Evolutionary conservation across 1,140 invertebrate genomes (phyloP), one percentile per base, ranked within the genome.

Genomic region (Brevipalpus yothersi): DNA sequence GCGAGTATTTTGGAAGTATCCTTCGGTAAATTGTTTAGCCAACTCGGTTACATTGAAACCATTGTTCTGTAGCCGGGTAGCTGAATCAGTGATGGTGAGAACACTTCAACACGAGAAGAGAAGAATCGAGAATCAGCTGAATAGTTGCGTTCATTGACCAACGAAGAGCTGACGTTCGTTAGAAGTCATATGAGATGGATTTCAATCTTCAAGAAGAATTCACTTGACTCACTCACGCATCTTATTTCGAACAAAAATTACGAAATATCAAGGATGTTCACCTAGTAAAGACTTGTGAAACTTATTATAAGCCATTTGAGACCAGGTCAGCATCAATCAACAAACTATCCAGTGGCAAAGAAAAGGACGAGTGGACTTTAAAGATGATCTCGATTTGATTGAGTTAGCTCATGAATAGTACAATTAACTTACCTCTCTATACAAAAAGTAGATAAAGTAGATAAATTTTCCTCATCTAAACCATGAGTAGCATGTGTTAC

Each of bases 1-100:
- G 59, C 74, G 66, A 31, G 79, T 79, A 55, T 82, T 75, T 59
- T 72, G 68, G 64, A 75, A 79, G 71, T 77, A 85, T 65, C 78
- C 78, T 63, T 75, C 73, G 2, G 79, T 75, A 73, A 83, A 84
- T 66, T 77, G 75, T 56, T 64, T 64, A 11, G 71, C 72, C 64
- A 74, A 65, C 61, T 73, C 70, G 49, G 62, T 64, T 8, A 65
- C 56, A 66, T 69, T 60, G 13, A 74, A 67, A 4, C 62, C 71
- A 62, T 75, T 75, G 58, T 78, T 75, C 31, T 31, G 2, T 5
- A 31, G 5, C 31, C 31, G 31, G 31, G 2, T 31, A 31, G 5
- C 31, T 5, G 5, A 31, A 3, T 31, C 31, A 31, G 31, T 31
- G 31, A 31, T 31, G 31, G 5, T 31, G 31, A 31, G 31, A 31